phyloP scores from a whole-genome alignment of 1,140 invertebrate species.

The Cotesia vestalis region DNA sequence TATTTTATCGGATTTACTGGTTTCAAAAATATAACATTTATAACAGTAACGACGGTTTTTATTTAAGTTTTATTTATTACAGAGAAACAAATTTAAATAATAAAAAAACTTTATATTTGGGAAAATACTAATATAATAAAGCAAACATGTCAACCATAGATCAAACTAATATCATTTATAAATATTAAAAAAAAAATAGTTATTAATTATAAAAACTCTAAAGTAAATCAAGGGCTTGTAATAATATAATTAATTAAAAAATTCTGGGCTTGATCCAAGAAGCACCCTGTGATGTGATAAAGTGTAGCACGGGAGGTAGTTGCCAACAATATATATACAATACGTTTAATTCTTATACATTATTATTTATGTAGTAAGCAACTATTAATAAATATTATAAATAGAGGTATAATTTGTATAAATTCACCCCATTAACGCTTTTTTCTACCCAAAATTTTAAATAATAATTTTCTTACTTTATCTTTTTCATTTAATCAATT shows the following conservation, averaged over 20 bases:
- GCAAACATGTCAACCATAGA: not conserved
- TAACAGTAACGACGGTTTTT: not conserved
- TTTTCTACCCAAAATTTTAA: too few species aligned
- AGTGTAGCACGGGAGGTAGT: not conserved
- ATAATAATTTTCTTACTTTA: too few species aligned
- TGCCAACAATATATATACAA: not conserved
- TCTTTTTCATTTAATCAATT: too few species aligned
- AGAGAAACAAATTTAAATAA: too few species aligned
- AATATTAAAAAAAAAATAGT: not conserved
- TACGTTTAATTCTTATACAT: not conserved
- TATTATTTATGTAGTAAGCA: too few species aligned
- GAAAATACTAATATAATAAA: not conserved
- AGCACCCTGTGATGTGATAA: not conserved
- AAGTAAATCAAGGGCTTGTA: not conserved
- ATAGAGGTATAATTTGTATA: too few species aligned
- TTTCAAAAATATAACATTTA: not conserved
- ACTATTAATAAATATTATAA: too few species aligned
- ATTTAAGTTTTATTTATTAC: not conserved
- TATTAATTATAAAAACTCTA: not conserved
- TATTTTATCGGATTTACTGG: slow-evolving; percentile 19
- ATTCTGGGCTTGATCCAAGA: not conserved
- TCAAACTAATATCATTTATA: not conserved
- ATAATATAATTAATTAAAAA: not conserved
- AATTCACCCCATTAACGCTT: too few species aligned
- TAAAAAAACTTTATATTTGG: not conserved